Base-by-base conservation (phyloP, 1,140 invertebrate genomes). In the Samia ricini region DNA sequence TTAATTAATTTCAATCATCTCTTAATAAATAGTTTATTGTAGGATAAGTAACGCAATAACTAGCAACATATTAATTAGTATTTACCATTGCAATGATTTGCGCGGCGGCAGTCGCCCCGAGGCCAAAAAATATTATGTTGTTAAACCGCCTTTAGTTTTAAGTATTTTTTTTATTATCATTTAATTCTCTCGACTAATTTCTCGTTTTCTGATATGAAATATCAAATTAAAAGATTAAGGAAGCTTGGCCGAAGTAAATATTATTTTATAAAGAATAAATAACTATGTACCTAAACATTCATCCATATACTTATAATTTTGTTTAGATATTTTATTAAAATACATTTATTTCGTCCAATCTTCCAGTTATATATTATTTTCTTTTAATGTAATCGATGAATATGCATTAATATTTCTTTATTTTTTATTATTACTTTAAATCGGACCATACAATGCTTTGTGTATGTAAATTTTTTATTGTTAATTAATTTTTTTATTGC, bases 51-150 rank as follows among this genome's bases (percentile, higher is more conserved):
- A 42, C n/a, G 33, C 33, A 42, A 42, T 42, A 42, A 42, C 33
- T 42, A 42, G 33, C 8, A 15, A 42, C 33, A 42, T 42, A 42
- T 42, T 42, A 12, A 15, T 42, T 42, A 42, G 33, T 42, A 42
- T 42, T 42, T 42, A 42, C n/a, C 33, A 42, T 42, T 42, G 4
- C 4, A 42, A 10, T 15, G 33, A 42, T 15, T 1, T 4, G n/a
- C n/a, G n/a, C n/a, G n/a, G 33, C 33, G 33, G 12, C 33, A 42
- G 33, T 42, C 33, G 10, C 26, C 55, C 26, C 33, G 26, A 26
- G 55, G 24, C 55, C 55, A 56, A 56, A 56, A n/a, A 56, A 56
- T 26, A 19, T 56, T 20, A 56, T 23, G 55, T 56, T 56, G 55
- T 56, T 56, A 24, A 33, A 26, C 55, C 55, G 55, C 55, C 55